Conservation (phyloP, 1,140 invertebrate genomes). For the Drosophila bocqueti region DNA sequence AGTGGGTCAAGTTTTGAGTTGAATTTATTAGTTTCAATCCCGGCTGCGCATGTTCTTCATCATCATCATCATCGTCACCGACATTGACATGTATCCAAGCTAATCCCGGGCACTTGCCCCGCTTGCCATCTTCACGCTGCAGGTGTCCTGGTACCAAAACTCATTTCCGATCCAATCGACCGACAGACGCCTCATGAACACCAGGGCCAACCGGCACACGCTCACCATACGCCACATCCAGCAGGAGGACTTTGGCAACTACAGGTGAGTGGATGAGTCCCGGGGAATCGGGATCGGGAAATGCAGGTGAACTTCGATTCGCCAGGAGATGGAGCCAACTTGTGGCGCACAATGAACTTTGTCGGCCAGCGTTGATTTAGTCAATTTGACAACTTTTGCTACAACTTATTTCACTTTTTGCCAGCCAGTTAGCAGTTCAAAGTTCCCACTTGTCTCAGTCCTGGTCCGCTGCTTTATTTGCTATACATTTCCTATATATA, state of each 20-base stretch:
- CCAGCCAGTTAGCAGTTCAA: conserved; percentile 57
- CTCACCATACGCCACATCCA: conserved; percentile 88
- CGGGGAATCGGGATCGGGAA: conserved; percentile 1
- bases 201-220: conserved; percentile 88
- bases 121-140: conserved; percentile 28
- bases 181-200: conserved; percentile 88
- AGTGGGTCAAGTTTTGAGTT: conserved; percentile 57
- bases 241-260: conserved; percentile 89
- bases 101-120: conserved; percentile 26
- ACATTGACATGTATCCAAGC: conserved; percentile 10
- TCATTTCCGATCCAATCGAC: conserved; percentile 88
- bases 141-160: conserved; percentile 89
- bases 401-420: conserved; percentile 69
- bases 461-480: conserved; percentile 49
- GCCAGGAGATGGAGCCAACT: conserved; percentile 26
- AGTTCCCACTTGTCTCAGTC: conserved; percentile 31
- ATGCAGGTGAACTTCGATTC: conserved; percentile 22
- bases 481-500: conserved; percentile 27
- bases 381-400: conserved; percentile 73
- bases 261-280: conserved; percentile 86
- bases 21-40: conserved; percentile 54
- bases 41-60: conserved; percentile 19
- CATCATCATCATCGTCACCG: conserved; percentile 2
- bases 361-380: conserved; percentile 70
- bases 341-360: conserved; percentile 59